Percentiles rank a stretch among this genome's conserved stretches.
phyloP scores from a whole-genome alignment of 1,140 invertebrate genomes.

The Glomeris maerens region DNA sequence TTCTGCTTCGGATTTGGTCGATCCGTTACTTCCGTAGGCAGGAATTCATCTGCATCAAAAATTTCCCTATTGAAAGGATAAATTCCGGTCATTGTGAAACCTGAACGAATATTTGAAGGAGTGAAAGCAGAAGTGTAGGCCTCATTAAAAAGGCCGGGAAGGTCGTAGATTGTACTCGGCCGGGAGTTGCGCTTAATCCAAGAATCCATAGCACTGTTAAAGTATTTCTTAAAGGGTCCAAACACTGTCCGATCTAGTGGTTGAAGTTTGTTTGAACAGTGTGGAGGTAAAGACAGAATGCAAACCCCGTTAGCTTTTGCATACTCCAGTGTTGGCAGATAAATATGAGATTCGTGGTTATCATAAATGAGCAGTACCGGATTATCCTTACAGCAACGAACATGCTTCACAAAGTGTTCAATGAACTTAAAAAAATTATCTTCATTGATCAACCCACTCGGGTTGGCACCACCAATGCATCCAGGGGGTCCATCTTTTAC shows the following conservation, averaged over 20 bases:
- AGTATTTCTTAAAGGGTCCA: constrained; percentile 18
- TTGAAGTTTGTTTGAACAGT: constrained; percentile 20
- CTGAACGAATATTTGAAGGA: constrained; percentile 23
- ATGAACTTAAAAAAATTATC: constrained; percentile 24
- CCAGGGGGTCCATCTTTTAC: constrained; percentile 25
- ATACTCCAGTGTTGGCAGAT: constrained; percentile 22
- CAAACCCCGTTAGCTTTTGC: constrained; percentile 17
- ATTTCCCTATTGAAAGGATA: constrained; percentile 26
- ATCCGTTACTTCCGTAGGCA: constrained; percentile 25
- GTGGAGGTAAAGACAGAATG: constrained; percentile 19
- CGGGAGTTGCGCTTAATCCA: background rate
- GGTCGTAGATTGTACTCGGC: constrained; percentile 22
- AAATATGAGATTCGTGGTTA: constrained; percentile 29
- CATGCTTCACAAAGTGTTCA: constrained; percentile 28
- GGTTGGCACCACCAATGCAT: constrained; percentile 22
- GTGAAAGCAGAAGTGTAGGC: constrained; percentile 22
- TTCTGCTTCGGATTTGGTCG: constrained; percentile 14
- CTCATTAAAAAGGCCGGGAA: constrained; percentile 20
- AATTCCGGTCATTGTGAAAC: constrained; percentile 24
- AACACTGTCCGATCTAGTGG: constrained; percentile 20
- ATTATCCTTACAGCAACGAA: constrained; percentile 20
- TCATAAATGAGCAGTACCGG: constrained; percentile 30
- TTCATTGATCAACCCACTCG: constrained; percentile 28
- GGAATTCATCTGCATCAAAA: constrained; percentile 28
- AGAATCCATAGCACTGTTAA: constrained; percentile 2